A percentile compares a stretch with the other conserved stretches of the same genome.
These are phyloP conservation scores for Scortum barcoo DNA, from an alignment of 2,113 vertebrate species.

Conservation along the genomic window DNA sequence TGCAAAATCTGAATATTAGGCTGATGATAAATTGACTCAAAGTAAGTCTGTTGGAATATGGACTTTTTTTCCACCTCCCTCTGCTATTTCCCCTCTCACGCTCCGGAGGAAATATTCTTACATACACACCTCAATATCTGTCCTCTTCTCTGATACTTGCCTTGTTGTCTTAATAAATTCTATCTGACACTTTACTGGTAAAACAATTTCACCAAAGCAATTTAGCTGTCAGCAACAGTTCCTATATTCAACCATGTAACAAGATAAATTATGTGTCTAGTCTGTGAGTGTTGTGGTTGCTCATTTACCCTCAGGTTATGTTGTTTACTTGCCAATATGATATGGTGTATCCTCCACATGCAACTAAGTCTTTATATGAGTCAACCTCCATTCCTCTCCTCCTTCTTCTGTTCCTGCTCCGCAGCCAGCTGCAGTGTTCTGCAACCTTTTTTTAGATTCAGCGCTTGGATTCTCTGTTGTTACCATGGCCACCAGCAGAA, in stretches of 20 bases:
- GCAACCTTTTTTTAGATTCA: conserved; percentile 52
- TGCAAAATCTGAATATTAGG: neutral
- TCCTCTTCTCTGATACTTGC: neutral
- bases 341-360: conserved; percentile 1
- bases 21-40: conserved; percentile 4
- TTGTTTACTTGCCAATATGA: conserved; percentile 14
- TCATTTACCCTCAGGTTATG: conserved; percentile 4
- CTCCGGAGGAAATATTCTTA: neutral
- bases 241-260: neutral
- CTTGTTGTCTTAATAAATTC: conserved; percentile 1
- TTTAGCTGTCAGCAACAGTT: neutral
- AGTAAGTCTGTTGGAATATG: neutral
- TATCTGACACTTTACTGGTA: neutral
- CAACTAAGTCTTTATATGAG: conserved; percentile 32
- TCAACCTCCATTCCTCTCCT: conserved; percentile 17
- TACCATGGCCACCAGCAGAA: conserved; percentile 62
- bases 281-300: neutral
- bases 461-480: conserved; percentile 27
- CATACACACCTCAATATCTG: neutral
- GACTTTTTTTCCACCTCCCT: neutral
- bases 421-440: conserved; percentile 31
- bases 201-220: conserved; percentile 10
- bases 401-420: conserved; percentile 12
- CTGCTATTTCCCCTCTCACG: neutral
- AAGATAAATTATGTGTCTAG: neutral